Evolutionary conservation across 2,113 vertebrate genomes (phyloP), one percentile per base, ranked within the genome.

Genomic region (Malurus cyaneus): DNA sequence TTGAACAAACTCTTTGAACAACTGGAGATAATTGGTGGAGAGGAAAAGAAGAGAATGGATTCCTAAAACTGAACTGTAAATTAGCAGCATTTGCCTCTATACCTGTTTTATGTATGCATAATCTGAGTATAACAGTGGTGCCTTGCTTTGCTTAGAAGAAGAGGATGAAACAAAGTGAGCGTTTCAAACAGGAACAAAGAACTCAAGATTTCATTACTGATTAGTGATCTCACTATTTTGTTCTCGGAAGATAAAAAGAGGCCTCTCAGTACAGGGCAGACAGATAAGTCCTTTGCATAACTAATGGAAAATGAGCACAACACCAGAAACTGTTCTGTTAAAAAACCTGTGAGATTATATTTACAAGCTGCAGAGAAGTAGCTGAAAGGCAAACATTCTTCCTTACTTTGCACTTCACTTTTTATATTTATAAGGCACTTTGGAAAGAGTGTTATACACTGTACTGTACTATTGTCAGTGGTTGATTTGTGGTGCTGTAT

Each of bases 361-460:
- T 88, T 80, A 70, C 76, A 90, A 77, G 41, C 10, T 62, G 19
- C 20, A 73, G 25, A 92, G 34, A n/a, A 59, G 39, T 65, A 82
- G 39, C 67, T 87, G 61, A 74, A 65, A 90, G 79, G 74, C 39
- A 85, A 82, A 88, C 2, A 18, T 74, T 86, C 44, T 77, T 80
- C 46, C 72, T 72, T 74, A 80, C 32, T 92, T 93, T 83, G 47
- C 52, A 88, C 56, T 93, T 94, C 1, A 4, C 16, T 89, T 91
- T 95, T 88, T 76, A 41, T 80, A 94, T 93, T 87, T 86, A 93
- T 74, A 90, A 93, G 76, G 41, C 28, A 86, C 39, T 95, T 94
- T 74, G 52, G 56, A 90, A 82, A 86, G 18, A 67, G 16, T 42
- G 25, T 77, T 80, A 36, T 65, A 76, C 15, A 9, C 32, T 56